Evolutionary conservation across 2,797 vertebrate species (phyloP).

Genomic region (Parauchenoglanis punctatus): DNA sequence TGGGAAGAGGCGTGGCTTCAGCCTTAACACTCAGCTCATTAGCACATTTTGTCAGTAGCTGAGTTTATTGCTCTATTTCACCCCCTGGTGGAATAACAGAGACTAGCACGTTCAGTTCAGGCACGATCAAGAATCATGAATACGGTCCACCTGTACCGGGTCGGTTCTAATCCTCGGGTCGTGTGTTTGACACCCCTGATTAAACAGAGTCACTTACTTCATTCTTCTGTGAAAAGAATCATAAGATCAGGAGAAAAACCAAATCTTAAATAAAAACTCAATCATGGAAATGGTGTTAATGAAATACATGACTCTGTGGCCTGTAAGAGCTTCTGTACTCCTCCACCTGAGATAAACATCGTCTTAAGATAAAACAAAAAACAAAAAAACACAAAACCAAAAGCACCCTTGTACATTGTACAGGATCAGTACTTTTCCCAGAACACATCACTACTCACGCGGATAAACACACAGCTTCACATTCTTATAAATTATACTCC

Average conservation of each 20-base stretch:
- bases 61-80: neutral
- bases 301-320: neutral
- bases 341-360: neutral
- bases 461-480: neutral
- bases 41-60: neutral
- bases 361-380: neutral
- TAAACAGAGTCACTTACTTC: neutral
- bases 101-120: neutral
- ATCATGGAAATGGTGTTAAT: neutral
- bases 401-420: neutral
- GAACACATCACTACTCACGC: neutral
- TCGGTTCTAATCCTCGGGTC: neutral
- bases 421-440: neutral
- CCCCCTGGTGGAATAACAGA: neutral
- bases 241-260: no score
- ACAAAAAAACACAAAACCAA: neutral
- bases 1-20: neutral
- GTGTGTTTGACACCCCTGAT: neutral
- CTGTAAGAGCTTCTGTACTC: neutral
- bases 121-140: neutral
- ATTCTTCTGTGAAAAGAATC: neutral
- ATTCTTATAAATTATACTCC: neutral
- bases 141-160: neutral
- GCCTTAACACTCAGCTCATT: neutral
- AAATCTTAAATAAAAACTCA: no score